Conservation (phyloP, 2,113 vertebrate species). For the Chamaetylas fuelleborni region DNA sequence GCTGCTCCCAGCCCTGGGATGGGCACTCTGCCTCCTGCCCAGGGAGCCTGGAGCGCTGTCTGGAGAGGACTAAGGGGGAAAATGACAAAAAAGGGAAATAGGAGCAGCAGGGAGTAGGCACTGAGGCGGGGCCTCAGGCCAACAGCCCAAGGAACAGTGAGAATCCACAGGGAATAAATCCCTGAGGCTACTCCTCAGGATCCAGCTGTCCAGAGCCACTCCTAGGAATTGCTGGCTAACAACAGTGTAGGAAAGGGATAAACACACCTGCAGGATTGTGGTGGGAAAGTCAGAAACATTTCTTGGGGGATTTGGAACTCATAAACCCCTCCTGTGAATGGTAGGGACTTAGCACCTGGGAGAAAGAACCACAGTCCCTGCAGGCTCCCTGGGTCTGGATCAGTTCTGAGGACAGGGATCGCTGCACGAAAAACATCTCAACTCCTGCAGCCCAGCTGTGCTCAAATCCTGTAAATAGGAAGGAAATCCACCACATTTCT, state of each 20-base stretch:
- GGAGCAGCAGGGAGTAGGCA: background rate
- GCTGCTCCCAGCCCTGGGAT: background rate
- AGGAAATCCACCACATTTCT: background rate
- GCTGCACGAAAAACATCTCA: background rate
- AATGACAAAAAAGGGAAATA: background rate
- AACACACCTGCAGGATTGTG: rapidly evolving
- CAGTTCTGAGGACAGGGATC: rapidly evolving
- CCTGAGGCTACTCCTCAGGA: background rate
- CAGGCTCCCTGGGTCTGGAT: rapidly evolving
- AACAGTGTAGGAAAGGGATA: rapidly evolving
- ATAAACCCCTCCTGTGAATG: background rate
- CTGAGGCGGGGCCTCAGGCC: background rate
- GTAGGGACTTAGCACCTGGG: background rate
- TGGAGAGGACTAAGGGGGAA: rapidly evolving
- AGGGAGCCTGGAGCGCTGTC: rapidly evolving
- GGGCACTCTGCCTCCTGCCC: background rate
- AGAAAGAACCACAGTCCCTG: background rate
- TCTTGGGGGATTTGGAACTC: background rate
- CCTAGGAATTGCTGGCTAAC: background rate
- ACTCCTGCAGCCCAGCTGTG: background rate
- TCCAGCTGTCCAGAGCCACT: background rate
- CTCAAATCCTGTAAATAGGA: rapidly evolving
- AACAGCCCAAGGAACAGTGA: background rate
- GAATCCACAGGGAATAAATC: background rate
- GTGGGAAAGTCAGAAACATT: background rate